phyloP scores from a whole-genome alignment of 2,888 invertebrate genomes.

The Syritta pipiens region DNA sequence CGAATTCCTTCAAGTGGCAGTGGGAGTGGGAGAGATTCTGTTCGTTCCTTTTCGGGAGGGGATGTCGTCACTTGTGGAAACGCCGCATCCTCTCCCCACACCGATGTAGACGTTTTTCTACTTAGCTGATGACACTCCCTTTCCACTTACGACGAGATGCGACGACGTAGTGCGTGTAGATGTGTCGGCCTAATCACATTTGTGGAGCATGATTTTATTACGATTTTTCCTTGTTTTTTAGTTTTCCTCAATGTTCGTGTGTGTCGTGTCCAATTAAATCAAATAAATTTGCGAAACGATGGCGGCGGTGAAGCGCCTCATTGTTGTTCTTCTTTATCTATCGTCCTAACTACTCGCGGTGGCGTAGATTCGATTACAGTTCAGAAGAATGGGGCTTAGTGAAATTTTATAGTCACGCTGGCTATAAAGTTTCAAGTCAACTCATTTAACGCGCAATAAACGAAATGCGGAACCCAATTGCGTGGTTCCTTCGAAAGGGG shows the following conservation, averaged over 20 bases:
- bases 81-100: no score
- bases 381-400: neutral
- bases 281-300: slow-evolving; percentile 39
- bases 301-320: neutral
- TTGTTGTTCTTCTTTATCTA: slow-evolving; percentile 7
- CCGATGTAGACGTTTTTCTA: slow-evolving; percentile 11
- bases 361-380: slow-evolving; percentile 2
- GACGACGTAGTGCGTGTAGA: neutral
- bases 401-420: slow-evolving; percentile 1
- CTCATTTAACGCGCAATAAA: no score
- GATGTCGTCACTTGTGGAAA: slow-evolving; percentile 1
- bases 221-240: neutral
- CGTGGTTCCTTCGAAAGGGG: no score
- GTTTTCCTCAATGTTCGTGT: slow-evolving; percentile 26
- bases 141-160: neutral
- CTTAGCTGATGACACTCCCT: slow-evolving; percentile 29
- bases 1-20: no score
- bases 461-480: no score
- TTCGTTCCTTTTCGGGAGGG: slow-evolving; percentile 28
- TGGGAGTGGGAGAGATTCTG: no score
- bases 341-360: slow-evolving; percentile 1
- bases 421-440: neutral
- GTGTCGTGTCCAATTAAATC: slow-evolving; percentile 43
- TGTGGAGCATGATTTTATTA: slow-evolving; percentile 3
- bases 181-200: slow-evolving; percentile 16